These are phyloP conservation scores for Ophthalmolycus amberensis DNA, from an alignment of 2,113 vertebrate genomes.

Conservation along the genomic window DNA sequence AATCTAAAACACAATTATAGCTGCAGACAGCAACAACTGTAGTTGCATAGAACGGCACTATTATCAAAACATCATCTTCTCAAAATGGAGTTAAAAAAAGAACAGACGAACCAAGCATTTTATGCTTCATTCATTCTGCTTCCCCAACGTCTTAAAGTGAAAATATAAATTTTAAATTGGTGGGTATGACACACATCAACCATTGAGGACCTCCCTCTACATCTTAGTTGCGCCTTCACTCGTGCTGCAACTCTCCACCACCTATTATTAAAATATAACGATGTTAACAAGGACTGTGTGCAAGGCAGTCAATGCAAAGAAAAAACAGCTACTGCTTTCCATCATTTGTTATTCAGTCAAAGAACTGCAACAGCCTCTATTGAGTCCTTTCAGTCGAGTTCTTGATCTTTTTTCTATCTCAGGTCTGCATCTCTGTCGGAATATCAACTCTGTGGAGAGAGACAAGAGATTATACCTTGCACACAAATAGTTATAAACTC, in stretches of 20 bases:
- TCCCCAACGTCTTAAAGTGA: neutral
- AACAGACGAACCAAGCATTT: slow-evolving; percentile 1
- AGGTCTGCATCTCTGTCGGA: slow-evolving; percentile 59
- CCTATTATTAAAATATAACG: neutral
- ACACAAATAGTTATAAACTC: neutral
- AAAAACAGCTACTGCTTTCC: slow-evolving; percentile 24
- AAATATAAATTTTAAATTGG: slow-evolving; percentile 10
- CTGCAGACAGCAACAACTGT: slow-evolving; percentile 8
- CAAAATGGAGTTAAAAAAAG: slow-evolving; percentile 11
- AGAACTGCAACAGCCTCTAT: slow-evolving; percentile 20
- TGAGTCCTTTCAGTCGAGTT: slow-evolving; percentile 21
- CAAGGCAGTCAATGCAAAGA: slow-evolving; percentile 30
- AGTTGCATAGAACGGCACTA: slow-evolving; percentile 39
- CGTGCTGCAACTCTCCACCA: slow-evolving; percentile 3
- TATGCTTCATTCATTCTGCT: slow-evolving; percentile 13
- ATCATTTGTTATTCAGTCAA: slow-evolving; percentile 15
- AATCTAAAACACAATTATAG: slow-evolving; percentile 7
- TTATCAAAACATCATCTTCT: slow-evolving; percentile 6
- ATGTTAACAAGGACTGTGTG: slow-evolving; percentile 22
- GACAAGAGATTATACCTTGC: neutral
- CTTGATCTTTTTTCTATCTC: slow-evolving; percentile 24
- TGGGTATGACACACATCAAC: neutral
- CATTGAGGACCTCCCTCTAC: neutral
- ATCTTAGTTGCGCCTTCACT: neutral
- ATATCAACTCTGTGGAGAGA: slow-evolving; percentile 53